phyloP scores from a whole-genome alignment of 2,797 vertebrate species.

The Epinephelus malabaricus region DNA sequence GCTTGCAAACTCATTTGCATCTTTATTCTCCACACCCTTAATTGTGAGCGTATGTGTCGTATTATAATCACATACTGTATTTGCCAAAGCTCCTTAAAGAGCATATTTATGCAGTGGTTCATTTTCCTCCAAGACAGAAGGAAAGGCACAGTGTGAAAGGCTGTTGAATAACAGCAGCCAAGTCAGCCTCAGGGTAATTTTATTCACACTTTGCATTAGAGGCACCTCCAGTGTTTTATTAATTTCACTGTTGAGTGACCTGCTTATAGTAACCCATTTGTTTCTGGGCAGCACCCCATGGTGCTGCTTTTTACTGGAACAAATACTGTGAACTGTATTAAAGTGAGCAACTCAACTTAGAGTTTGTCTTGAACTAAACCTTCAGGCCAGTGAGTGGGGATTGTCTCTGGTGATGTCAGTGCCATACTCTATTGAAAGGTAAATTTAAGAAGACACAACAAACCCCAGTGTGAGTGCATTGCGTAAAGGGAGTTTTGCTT shows the following conservation, averaged over 20 bases:
- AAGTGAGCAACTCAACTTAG: conserved; percentile 41
- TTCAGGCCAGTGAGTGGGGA: neutral
- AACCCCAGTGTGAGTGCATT: too few relatives aligned
- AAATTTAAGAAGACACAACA: neutral
- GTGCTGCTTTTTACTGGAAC: conserved; percentile 63
- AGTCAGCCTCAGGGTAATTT: conserved; percentile 58
- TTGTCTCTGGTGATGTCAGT: neutral
- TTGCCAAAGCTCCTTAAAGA: conserved; percentile 52
- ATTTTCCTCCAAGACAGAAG: conserved; percentile 51
- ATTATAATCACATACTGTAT: conserved; percentile 43
- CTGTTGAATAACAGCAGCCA: conserved; percentile 48
- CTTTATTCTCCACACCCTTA: conserved; percentile 31
- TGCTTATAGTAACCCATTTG: conserved; percentile 70
- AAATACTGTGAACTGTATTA: conserved; percentile 65
- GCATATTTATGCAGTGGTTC: conserved; percentile 50
- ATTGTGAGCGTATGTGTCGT: conserved; percentile 35
- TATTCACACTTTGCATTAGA: conserved; percentile 70
- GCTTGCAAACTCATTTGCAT: conserved; percentile 44
- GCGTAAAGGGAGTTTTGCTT: too few relatives aligned
- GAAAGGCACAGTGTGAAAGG: conserved; percentile 27
- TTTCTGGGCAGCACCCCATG: conserved; percentile 65
- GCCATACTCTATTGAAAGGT: neutral
- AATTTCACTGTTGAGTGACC: conserved; percentile 83
- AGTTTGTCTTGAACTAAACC: conserved; percentile 32
- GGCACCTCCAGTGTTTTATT: conserved; percentile 73